These are phyloP conservation scores for Nephrotoma flavescens DNA, from an alignment of 2,888 invertebrate genomes.

Conservation along the genomic window DNA sequence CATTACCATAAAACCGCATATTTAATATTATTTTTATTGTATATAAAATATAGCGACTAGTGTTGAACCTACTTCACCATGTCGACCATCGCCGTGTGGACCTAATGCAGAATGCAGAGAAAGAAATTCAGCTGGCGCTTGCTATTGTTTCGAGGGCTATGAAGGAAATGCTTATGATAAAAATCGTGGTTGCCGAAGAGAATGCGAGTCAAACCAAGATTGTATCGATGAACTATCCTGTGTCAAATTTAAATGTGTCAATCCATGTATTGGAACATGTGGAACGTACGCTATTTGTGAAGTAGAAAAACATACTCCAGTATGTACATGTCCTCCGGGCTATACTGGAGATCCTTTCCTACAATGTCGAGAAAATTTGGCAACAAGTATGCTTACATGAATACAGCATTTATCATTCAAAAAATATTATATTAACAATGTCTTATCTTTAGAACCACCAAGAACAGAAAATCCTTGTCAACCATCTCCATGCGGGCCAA, in stretches of 20 bases:
- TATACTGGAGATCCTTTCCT: conserved; percentile 73
- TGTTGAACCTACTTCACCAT: conserved; percentile 55
- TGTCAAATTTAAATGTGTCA: conserved; percentile 65
- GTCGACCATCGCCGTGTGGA: conserved; percentile 72
- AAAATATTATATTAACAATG: neutral
- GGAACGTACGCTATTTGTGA: conserved; percentile 65
- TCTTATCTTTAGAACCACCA: conserved; percentile 29
- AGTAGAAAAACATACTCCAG: conserved; percentile 64
- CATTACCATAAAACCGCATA: neutral
- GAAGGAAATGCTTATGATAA: conserved; percentile 70
- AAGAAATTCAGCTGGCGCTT: conserved; percentile 71
- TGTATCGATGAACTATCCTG: conserved; percentile 61
- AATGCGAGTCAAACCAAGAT: conserved; percentile 66
- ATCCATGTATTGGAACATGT: conserved; percentile 75
- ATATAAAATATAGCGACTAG: conserved; percentile 37
- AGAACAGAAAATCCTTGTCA: conserved; percentile 53
- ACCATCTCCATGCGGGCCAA: conserved; percentile 77
- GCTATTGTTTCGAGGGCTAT: conserved; percentile 61
- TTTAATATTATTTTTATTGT: neutral
- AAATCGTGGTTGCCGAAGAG: conserved; percentile 48
- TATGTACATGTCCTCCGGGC: conserved; percentile 58
- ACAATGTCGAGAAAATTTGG: conserved; percentile 45
- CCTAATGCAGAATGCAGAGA: conserved; percentile 73
- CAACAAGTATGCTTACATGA: conserved; percentile 19
- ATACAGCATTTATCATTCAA: neutral